Percentiles rank a stretch among this genome's conserved stretches.
Evolutionary conservation across 1,140 invertebrate genomes (phyloP).

Genomic region (Campoletis sonorensis): DNA sequence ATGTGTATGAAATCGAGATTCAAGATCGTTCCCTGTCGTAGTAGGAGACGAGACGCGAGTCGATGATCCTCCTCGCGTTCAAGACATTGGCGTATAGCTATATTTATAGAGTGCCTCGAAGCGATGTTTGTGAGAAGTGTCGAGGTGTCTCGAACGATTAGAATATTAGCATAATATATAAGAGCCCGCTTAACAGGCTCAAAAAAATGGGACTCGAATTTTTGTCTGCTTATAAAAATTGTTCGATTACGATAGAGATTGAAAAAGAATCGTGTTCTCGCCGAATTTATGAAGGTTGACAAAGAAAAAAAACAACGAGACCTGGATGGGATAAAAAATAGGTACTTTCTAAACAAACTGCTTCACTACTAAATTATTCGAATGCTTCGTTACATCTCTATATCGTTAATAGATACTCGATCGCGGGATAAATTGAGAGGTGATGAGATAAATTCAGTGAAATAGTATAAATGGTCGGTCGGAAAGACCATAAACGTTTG

Average conservation of each 20-base stretch:
- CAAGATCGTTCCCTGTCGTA: conserved; percentile 53
- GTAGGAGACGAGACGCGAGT: conserved; percentile 10
- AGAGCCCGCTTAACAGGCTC: neutral
- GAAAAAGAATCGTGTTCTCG: conserved; percentile 2
- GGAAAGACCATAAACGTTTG: conserved; percentile 4
- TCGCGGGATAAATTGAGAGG: neutral
- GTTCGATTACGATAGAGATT: neutral
- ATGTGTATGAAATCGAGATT: conserved; percentile 61
- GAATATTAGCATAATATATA: conserved; percentile 57
- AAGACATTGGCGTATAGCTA: conserved; percentile 54
- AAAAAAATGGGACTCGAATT: neutral
- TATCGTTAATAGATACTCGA: neutral
- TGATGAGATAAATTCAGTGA: neutral
- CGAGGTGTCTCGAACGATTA: conserved; percentile 64
- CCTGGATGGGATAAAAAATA: neutral
- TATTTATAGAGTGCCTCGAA: conserved; percentile 44
- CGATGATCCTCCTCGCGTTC: conserved; percentile 47
- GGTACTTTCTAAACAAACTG: neutral
- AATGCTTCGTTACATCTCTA: conserved; percentile 3
- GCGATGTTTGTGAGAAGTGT: conserved; percentile 58
- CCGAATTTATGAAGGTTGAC: neutral
- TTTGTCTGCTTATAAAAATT: neutral
- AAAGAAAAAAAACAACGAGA: neutral
- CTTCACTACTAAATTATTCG: neutral
- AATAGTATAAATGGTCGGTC: neutral